Percentiles rank a stretch among this genome's conserved stretches.
Conservation (phyloP, 1,140 invertebrate genomes). For the Lethrus apterus region DNA sequence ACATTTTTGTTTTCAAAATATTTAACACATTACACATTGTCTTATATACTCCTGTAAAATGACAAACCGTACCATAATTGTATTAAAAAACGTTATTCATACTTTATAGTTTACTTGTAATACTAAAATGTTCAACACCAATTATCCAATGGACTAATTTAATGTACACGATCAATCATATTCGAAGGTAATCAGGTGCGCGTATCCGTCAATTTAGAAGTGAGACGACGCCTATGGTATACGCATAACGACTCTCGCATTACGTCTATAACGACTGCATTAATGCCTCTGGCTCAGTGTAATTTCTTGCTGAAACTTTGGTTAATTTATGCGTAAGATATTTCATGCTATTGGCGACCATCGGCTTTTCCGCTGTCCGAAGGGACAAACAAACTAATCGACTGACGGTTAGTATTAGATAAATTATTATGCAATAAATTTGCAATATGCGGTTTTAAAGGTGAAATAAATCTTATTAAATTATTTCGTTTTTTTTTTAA, state of each 20-base stretch:
- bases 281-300: constrained; percentile 29
- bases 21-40: no score
- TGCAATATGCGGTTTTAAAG: no score
- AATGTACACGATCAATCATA: constrained; percentile 26
- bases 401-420: no score
- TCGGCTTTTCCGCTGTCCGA: constrained; percentile 15
- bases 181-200: constrained; percentile 26
- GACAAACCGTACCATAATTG: no score
- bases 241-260: constrained; percentile 20
- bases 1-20: no score
- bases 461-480: no score
- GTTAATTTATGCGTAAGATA: constrained; percentile 35
- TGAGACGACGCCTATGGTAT: background rate
- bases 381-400: constrained; percentile 15
- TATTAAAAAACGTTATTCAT: no score
- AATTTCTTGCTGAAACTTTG: constrained; percentile 36
- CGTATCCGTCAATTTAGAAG: constrained; percentile 20
- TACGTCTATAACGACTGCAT: constrained; percentile 34
- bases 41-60: no score
- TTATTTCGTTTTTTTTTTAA: no score
- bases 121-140: no score
- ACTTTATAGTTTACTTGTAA: no score
- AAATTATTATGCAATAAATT: no score
- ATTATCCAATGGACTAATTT: constrained; percentile 25
- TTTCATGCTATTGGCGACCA: constrained; percentile 29